Base-by-base conservation (phyloP, 2,888 invertebrate species). In the Dioctria rufipes region DNA sequence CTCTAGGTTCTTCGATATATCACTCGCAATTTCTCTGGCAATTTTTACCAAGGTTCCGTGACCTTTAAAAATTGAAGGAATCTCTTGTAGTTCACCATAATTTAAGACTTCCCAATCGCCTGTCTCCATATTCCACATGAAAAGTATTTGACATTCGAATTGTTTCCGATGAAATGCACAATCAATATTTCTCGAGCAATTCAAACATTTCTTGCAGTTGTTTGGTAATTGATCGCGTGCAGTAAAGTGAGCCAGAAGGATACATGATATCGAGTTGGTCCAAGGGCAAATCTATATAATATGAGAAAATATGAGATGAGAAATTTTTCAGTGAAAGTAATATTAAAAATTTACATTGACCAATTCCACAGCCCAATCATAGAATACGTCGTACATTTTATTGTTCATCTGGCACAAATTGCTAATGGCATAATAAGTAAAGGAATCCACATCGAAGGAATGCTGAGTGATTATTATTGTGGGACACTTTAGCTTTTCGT, bases 351-450 rank as follows among this genome's bases (percentile, higher is more conserved):
- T 82, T 83, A 88, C 89, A 83, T 86, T 87, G 42, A 89, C 86
- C 51, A 89, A 82, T 82, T 89, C 89, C 81, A 87, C 89, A 2
- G 89, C 89, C 88, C 89, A 88, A 82, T 89, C 89, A 79, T 89
- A 88, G 84, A 89, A 88, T 40, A 89, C 88, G 82, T 88, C 88
- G 82, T 89, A 89, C 67, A 86, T 88, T 82, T 89, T 89, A 65
- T 89, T 88, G 83, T 89, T 88, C 81, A 87, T 88, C 73, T 88
- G 88, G 80, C 89, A 89, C n/a, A 89, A 84, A 81, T 87, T 86
- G 80, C 88, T 89, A 13, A 89, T 89, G 5, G 88, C 87, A 80
- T 89, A 88, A 81, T 88, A 89, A 0, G 88, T 88, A 79, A 89
- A 89, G 1, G 89, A 87, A 82, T 89, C 89, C 80, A 89, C 84